Evolutionary conservation across 2,113 vertebrate species (phyloP).

Genomic region (Lampris incognitus): DNA sequence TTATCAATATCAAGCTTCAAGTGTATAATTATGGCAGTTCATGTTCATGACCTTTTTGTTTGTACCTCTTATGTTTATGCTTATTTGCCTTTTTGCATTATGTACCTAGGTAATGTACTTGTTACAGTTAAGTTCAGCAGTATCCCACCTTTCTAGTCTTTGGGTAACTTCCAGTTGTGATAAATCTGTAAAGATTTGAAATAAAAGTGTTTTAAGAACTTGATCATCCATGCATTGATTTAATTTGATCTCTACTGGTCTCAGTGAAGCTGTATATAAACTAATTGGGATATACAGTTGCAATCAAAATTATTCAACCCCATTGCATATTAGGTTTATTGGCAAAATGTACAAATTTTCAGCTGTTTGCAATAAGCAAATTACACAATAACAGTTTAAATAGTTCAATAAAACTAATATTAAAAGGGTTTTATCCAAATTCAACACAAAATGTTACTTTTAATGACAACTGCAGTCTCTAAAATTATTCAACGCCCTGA

Average conservation of each 20-base stretch:
- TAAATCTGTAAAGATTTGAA: slow-evolving; percentile 83
- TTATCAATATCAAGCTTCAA: slow-evolving; percentile 52
- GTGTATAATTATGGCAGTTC: slow-evolving; percentile 30
- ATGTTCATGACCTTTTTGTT: slow-evolving; percentile 28
- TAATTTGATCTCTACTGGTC: background rate
- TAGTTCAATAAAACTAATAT: too few relatives aligned
- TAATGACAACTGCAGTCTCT: too few relatives aligned
- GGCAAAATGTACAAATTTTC: too few relatives aligned
- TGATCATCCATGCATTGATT: slow-evolving; percentile 5
- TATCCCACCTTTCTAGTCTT: slow-evolving; percentile 77
- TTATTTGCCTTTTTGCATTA: slow-evolving; percentile 75
- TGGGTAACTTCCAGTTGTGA: slow-evolving; percentile 79
- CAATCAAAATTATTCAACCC: too few relatives aligned
- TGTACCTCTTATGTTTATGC: slow-evolving; percentile 65
- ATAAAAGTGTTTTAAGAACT: slow-evolving; percentile 81
- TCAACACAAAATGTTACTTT: too few relatives aligned
- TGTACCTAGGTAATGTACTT: slow-evolving; percentile 77
- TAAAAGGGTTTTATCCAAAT: too few relatives aligned
- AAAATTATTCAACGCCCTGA: too few relatives aligned
- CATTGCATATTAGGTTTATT: too few relatives aligned
- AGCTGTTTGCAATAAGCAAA: too few relatives aligned
- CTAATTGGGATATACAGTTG: too few relatives aligned
- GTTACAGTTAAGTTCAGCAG: slow-evolving; percentile 72
- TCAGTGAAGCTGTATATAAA: background rate
- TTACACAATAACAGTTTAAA: too few relatives aligned